Base-by-base conservation (phyloP, 2,888 invertebrate genomes). In the Crocallis elinguaria region DNA sequence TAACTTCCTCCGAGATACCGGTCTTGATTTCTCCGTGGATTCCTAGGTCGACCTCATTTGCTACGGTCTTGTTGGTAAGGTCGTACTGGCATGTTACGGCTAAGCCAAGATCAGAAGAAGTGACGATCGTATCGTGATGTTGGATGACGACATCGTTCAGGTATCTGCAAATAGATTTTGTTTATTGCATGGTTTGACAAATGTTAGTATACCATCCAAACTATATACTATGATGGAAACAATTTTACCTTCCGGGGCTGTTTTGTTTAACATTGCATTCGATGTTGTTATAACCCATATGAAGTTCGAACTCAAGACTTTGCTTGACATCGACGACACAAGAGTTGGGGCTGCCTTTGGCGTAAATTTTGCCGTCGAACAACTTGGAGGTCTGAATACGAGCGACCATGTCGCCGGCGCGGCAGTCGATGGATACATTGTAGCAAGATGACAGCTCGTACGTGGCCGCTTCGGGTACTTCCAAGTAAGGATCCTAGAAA, bases 61-160 rank as follows among this genome's bases (percentile, higher is more conserved):
- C 95, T 32, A 98, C 97, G 45, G 97, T 97, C 92, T 98, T 98
- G 86, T 98, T 98, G 68, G 97, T 97, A 70, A 98, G 92, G 82
- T 98, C 98, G 86, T 98, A 98, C 80, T 98, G 97, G 84, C 98
- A 98, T 64, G 97, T 97, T 55, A 98, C 97, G 37, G 97, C 97
- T 48, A 98, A 93, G 29, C 98, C 98, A 73, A 98, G 93, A 93
- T 98, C 98, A 41, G 97, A 97, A 60, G 97, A 97, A 62, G 98
- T 98, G 61, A 98, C 97, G 73, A 98, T 98, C 76, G 97, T 97
- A 80, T 98, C 98, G 90, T 98, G 98, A 88, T 98, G 98, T 82
- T 98, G 98, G 73, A 98, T 97, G 49, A 98, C 96, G 59, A 97
- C 97, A 86, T 98, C 98, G 84, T 97, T 98, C 76, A 97, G 93